phyloP scores from a whole-genome alignment of 2,888 invertebrate species.

The Anthophora plumipes region DNA sequence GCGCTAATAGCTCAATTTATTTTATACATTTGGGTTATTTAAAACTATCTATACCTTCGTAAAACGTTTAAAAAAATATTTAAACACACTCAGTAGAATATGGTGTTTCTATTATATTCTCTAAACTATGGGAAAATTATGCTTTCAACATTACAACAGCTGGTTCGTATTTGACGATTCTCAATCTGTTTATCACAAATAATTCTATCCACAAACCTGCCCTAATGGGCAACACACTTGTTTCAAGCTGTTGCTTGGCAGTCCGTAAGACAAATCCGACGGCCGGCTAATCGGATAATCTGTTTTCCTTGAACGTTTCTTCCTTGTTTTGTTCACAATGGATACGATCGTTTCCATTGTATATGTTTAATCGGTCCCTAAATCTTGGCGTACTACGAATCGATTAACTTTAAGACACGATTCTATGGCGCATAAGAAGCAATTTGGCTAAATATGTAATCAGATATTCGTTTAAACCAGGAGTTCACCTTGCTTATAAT shows the following conservation, averaged over 20 bases:
- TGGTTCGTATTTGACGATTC: slow-evolving; percentile 46
- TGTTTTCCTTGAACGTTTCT: slow-evolving; percentile 41
- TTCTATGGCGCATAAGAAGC: neutral
- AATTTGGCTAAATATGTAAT: neutral
- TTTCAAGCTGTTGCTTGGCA: slow-evolving; percentile 9
- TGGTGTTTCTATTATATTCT: neutral
- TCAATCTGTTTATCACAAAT: slow-evolving; percentile 74
- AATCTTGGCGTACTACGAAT: slow-evolving; percentile 1
- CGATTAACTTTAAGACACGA: neutral
- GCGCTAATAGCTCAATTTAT: no score
- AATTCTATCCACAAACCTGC: slow-evolving; percentile 66
- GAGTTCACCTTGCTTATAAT: no score
- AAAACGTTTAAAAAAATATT: neutral
- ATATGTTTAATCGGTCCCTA: neutral
- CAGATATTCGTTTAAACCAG: neutral
- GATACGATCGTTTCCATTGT: neutral
- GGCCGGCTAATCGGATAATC: slow-evolving; percentile 50
- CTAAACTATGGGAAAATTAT: slow-evolving; percentile 7
- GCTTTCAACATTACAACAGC: slow-evolving; percentile 52
- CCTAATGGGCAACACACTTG: slow-evolving; percentile 65
- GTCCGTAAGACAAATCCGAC: slow-evolving; percentile 54
- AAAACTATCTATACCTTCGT: no score
- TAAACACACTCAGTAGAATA: neutral
- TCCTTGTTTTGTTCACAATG: neutral
- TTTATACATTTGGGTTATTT: no score